Evolutionary conservation across 2,888 invertebrate species (phyloP), one percentile per base, ranked within the genome.

Genomic region (Diogma glabrata): DNA sequence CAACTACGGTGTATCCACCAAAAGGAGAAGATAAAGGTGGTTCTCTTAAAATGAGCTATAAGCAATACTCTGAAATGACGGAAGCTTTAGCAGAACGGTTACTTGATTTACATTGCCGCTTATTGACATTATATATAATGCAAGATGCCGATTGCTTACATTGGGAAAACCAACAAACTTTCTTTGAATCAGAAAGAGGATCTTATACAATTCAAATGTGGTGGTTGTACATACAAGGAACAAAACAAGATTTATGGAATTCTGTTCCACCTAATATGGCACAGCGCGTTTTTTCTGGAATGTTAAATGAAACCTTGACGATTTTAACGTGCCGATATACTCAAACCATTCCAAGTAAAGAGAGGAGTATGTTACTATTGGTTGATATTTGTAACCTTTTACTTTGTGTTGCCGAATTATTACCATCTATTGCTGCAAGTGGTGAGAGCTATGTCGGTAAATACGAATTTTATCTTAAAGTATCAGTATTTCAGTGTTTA

Each of bases 231-330:
- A 84, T 89, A 81, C 81, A 84, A 70, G 84, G 86, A 4, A 86
- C 85, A 30, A 80, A 78, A 61, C 78, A 84, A 58, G 87, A 89
- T 68, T 71, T 90, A 33, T 90, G 89, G 89, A 84, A 82, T 59
- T 87, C 87, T 0, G 87, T 89, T n/a, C 88, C 90, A 0, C 89
- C 89, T 0, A 82, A 85, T 65, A 87, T 88, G 82, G 88, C 89
- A 0, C 87, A 88, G 62, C 75, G 88, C 57, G 83, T 90, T 49
- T 86, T 87, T 60, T 81, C 86, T 3, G 89, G 88, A 4, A 87
- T 89, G 82, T 70, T 90, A 1, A 89, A 89, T 60, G 89, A 90
- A 67, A 87, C 88, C 0, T 70, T 90, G 8, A 84, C 85, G 1
- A 87, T 90, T 59, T 67, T 89, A 36, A 82, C 85, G 3, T 82